Evolutionary conservation across 2,797 vertebrate species (phyloP).

Genomic region (Oreortyx pictus): DNA sequence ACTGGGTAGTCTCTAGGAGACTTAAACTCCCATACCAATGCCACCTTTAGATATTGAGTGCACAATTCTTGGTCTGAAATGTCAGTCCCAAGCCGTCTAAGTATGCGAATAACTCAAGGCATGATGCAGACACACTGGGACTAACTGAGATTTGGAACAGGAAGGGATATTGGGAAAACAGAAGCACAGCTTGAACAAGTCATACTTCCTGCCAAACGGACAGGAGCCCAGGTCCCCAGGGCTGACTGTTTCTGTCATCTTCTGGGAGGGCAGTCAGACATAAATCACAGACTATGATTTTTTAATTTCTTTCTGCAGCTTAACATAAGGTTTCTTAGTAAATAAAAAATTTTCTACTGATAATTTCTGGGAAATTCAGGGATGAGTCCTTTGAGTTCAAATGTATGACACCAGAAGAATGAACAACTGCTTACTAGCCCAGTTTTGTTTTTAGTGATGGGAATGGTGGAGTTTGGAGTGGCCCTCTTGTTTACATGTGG

Average conservation of each 20-base stretch:
- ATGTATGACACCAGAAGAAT: background rate
- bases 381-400: background rate
- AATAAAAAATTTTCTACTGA: background rate
- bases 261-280: background rate
- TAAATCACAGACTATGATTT: background rate
- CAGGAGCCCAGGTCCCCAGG: background rate
- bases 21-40: background rate
- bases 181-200: background rate
- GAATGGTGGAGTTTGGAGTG: background rate
- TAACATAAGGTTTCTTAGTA: background rate
- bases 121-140: background rate
- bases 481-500: background rate
- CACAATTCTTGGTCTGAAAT: background rate
- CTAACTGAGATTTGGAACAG: background rate
- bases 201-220: background rate
- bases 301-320: background rate
- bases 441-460: background rate
- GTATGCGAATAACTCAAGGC: background rate
- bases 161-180: background rate
- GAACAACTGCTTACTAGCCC: background rate
- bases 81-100: background rate
- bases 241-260: background rate
- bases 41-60: rapidly evolving
- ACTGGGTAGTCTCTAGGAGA: background rate
- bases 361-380: background rate